Evolutionary conservation across 2,797 vertebrate species (phyloP).

Genomic region (Cyclopterus lumpus): DNA sequence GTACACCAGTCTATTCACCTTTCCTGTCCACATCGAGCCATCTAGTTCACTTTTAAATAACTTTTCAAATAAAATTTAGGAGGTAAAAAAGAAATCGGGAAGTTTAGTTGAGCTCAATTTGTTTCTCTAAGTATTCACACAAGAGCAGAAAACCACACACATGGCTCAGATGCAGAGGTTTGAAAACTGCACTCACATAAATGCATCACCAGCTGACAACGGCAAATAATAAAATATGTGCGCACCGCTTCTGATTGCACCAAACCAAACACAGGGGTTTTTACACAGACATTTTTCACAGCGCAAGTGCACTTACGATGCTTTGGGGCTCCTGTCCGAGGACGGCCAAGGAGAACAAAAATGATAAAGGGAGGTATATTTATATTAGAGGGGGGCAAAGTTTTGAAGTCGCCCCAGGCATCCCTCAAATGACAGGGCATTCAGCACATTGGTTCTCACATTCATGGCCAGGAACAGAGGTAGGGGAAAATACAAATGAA

Average conservation of each 20-base stretch:
- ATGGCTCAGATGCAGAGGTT: conserved; percentile 39
- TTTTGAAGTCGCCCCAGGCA: conserved; percentile 27
- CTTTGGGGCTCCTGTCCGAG: conserved; percentile 25
- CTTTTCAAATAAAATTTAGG: conserved; percentile 30
- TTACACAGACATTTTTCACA: conserved; percentile 57
- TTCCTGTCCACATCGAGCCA: neutral
- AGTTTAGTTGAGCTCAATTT: conserved; percentile 51
- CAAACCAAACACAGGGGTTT: conserved; percentile 43
- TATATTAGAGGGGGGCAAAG: conserved; percentile 10
- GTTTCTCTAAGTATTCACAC: conserved; percentile 54
- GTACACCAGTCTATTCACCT: neutral
- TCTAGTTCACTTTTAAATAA: conserved; percentile 1
- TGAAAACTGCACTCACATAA: conserved; percentile 43
- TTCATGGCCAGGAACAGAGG: conserved; percentile 34
- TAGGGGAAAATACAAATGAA: conserved; percentile 2
- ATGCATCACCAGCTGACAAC: conserved; percentile 59
- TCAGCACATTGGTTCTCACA: conserved; percentile 42
- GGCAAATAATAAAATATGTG: conserved; percentile 57
- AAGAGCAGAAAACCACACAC: conserved; percentile 58
- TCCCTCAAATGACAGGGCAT: conserved; percentile 40
- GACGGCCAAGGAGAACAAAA: conserved; percentile 30
- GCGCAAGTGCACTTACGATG: conserved; percentile 51
- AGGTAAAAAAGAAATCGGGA: conserved; percentile 24
- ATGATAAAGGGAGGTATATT: conserved; percentile 23
- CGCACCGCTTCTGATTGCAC: conserved; percentile 23